Conservation (phyloP, 2,888 invertebrate genomes). For the Melipona bicolor region DNA sequence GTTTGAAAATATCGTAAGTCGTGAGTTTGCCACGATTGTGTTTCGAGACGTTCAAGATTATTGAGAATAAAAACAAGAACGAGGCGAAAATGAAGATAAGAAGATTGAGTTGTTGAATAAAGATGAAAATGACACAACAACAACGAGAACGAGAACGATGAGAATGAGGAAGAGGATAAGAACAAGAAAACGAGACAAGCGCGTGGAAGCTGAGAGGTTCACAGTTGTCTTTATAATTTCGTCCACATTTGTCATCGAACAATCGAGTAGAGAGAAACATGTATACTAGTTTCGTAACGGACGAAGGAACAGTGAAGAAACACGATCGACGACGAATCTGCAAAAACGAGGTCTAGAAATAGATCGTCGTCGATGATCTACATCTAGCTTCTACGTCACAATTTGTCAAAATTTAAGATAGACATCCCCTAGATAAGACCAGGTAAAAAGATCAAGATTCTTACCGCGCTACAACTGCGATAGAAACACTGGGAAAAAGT, state of each 20-base stretch:
- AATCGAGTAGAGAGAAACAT: background rate
- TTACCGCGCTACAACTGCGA: too few species aligned
- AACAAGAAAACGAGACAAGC: constrained; percentile 33
- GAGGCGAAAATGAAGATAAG: too few species aligned
- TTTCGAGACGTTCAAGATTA: constrained; percentile 39
- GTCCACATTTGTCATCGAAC: constrained; percentile 31
- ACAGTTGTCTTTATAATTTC: constrained; percentile 31
- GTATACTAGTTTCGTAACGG: background rate
- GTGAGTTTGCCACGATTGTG: constrained; percentile 18
- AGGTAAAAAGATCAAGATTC: background rate
- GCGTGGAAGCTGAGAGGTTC: constrained; percentile 68
- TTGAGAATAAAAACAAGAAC: too few species aligned
- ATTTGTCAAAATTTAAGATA: constrained; percentile 20
- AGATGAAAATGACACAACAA: background rate
- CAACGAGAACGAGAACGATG: constrained; percentile 9
- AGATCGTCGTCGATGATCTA: constrained; percentile 18
- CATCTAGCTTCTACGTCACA: constrained; percentile 16
- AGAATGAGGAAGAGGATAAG: background rate
- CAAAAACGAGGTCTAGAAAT: background rate
- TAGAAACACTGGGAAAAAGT: too few species aligned
- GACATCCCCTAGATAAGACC: background rate
- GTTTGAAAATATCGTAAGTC: background rate
- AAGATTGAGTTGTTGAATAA: background rate
- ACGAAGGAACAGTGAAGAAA: constrained; percentile 39
- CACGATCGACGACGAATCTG: constrained; percentile 2